These are phyloP conservation scores for Eupristina koningsbergeri DNA, from an alignment of 1,140 invertebrate genomes.

Conservation along the genomic window DNA sequence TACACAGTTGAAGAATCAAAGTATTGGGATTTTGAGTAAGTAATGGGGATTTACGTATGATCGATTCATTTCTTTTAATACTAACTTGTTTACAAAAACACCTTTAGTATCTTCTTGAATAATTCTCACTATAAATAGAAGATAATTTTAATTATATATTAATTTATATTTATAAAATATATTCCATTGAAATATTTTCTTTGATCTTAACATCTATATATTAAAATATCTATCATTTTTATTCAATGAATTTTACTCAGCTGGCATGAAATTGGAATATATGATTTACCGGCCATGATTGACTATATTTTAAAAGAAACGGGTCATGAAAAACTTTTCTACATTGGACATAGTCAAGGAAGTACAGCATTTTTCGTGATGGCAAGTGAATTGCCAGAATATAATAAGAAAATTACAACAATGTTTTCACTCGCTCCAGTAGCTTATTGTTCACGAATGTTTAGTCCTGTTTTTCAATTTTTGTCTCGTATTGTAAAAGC, in stretches of 20 bases:
- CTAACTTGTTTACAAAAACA: too few species aligned
- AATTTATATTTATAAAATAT: too few species aligned
- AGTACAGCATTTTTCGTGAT: slow-evolving; percentile 74
- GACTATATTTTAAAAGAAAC: slow-evolving; percentile 71
- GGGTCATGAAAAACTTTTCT: slow-evolving; percentile 72
- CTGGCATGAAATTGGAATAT: slow-evolving; percentile 71
- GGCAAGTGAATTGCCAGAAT: slow-evolving; percentile 72
- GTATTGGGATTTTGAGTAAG: slow-evolving; percentile 83
- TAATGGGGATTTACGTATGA: background rate
- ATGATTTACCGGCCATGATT: slow-evolving; percentile 56
- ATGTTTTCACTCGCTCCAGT: slow-evolving; percentile 75
- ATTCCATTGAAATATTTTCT: too few species aligned
- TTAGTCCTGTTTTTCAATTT: slow-evolving; percentile 37
- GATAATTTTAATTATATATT: too few species aligned
- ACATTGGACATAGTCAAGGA: slow-evolving; percentile 80
- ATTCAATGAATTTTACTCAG: slow-evolving; percentile 21
- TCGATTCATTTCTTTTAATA: too few species aligned
- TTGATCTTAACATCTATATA: too few species aligned
- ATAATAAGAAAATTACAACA: slow-evolving; percentile 73
- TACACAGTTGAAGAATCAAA: slow-evolving; percentile 67
- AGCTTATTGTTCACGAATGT: slow-evolving; percentile 57
- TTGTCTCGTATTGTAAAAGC: background rate
- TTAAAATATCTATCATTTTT: background rate
- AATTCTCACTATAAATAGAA: too few species aligned
- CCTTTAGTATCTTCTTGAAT: too few species aligned